Evolutionary conservation across 2,113 vertebrate species (phyloP).

Genomic region (Seriola dumerili): DNA sequence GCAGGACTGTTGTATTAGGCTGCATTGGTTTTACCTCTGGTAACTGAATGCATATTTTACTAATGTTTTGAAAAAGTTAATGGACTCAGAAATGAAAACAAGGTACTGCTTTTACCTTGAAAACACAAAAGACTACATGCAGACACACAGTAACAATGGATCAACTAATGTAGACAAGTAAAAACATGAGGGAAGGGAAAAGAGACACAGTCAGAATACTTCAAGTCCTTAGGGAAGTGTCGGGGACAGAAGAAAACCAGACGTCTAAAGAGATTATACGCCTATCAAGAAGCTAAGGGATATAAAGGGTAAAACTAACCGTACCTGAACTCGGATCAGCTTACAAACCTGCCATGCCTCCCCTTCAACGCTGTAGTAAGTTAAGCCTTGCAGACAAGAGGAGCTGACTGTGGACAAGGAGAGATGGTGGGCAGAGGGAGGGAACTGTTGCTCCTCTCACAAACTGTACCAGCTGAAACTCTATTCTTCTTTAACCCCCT

Average conservation of each 20-base stretch:
- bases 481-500: constrained; percentile 45
- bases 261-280: neutral
- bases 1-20: too few species aligned
- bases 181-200: neutral
- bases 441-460: constrained; percentile 61
- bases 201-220: neutral
- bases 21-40: too few species aligned
- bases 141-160: neutral
- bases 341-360: constrained; percentile 38
- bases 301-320: neutral
- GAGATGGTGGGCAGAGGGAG: constrained; percentile 38
- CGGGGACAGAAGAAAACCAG: neutral
- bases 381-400: constrained; percentile 9
- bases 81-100: too few species aligned
- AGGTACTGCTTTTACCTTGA: neutral
- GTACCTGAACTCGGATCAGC: constrained; percentile 63
- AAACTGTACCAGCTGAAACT: constrained; percentile 57
- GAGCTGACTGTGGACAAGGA: neutral
- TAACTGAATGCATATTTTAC: too few species aligned
- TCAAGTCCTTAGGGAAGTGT: neutral
- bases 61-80: too few species aligned
- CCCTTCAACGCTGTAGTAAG: neutral
- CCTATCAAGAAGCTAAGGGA: neutral
- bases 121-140: neutral
- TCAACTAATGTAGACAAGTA: neutral